A percentile compares a stretch with the other conserved stretches of the same genome.
These are phyloP conservation scores for Cololabis saira DNA, from an alignment of 2,113 vertebrate genomes.

Conservation along the genomic window DNA sequence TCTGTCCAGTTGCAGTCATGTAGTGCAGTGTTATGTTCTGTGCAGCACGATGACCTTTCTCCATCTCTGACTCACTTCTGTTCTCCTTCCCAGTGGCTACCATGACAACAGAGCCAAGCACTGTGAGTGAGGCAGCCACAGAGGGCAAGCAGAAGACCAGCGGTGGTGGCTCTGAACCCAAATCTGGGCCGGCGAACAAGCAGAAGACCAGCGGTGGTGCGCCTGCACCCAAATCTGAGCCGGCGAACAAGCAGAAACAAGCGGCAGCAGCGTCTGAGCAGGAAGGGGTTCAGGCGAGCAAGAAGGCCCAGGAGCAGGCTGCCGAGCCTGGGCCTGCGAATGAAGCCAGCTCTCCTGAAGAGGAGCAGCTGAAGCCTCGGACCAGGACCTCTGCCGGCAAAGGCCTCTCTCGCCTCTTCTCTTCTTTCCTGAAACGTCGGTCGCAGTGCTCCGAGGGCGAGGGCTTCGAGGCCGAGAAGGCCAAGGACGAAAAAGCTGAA, in stretches of 20 bases:
- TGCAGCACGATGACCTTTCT: slow-evolving; percentile 55
- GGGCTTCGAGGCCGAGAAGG: slow-evolving; percentile 76
- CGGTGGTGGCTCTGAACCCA: slow-evolving; percentile 46
- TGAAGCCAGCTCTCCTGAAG: slow-evolving; percentile 73
- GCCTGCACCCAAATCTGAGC: slow-evolving; percentile 58
- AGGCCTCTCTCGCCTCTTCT: slow-evolving; percentile 91
- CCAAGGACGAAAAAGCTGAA: slow-evolving; percentile 64
- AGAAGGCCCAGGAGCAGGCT: slow-evolving; percentile 69
- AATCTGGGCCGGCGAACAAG: slow-evolving; percentile 61
- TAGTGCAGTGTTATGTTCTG: slow-evolving; percentile 15
- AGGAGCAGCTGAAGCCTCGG: slow-evolving; percentile 83
- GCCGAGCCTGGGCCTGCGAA: slow-evolving; percentile 63
- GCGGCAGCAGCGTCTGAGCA: slow-evolving; percentile 38
- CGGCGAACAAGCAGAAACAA: slow-evolving; percentile 60
- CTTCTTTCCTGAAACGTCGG: slow-evolving; percentile 90
- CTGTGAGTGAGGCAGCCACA: slow-evolving; percentile 75
- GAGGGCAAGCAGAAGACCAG: slow-evolving; percentile 76
- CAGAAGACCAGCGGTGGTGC: slow-evolving; percentile 54
- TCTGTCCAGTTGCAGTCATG: slow-evolving; percentile 32
- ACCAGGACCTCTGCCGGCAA: slow-evolving; percentile 83
- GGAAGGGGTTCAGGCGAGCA: slow-evolving; percentile 49
- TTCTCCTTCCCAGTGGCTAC: slow-evolving; percentile 81
- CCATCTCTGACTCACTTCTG: slow-evolving; percentile 56
- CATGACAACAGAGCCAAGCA: slow-evolving; percentile 96
- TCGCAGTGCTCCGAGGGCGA: slow-evolving; percentile 88